These are phyloP conservation scores for Dolichoris vasculosae DNA, from an alignment of 1,140 invertebrate genomes.

Conservation along the genomic window DNA sequence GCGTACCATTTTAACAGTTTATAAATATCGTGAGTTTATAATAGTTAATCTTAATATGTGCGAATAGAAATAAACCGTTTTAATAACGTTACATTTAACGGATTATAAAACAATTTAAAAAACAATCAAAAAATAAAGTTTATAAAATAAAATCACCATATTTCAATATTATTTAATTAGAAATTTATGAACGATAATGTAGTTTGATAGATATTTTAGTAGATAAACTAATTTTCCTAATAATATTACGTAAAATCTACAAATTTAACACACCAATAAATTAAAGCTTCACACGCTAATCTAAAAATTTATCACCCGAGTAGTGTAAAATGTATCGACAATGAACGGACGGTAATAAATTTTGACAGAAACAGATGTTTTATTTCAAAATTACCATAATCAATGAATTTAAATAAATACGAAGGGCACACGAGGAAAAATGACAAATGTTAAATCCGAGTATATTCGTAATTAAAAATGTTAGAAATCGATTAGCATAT, in stretches of 20 bases:
- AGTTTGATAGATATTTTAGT: neutral
- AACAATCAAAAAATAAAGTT: neutral
- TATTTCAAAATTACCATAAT: neutral
- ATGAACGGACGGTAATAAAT: too few species aligned
- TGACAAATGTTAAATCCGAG: neutral
- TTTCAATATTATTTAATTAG: neutral
- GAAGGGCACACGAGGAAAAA: neutral
- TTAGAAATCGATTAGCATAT: constrained; percentile 9
- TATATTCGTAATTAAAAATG: constrained; percentile 25
- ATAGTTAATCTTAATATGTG: neutral
- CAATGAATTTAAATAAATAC: neutral
- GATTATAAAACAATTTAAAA: neutral
- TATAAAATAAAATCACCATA: neutral
- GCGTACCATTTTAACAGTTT: neutral
- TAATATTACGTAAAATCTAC: too few species aligned
- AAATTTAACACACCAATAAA: too few species aligned
- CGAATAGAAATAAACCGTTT: neutral
- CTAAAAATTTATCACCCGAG: too few species aligned
- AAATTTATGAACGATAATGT: neutral
- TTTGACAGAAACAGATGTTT: neutral
- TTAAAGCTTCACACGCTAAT: too few species aligned
- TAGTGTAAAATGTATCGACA: too few species aligned
- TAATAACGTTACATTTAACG: constrained; percentile 4
- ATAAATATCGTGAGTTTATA: neutral
- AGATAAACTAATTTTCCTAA: too few species aligned